A percentile compares a stretch with the other conserved stretches of the same genome.
These are phyloP conservation scores for Clarias pachynema DNA, from an alignment of 2,797 vertebrate species.

Conservation along the genomic window DNA sequence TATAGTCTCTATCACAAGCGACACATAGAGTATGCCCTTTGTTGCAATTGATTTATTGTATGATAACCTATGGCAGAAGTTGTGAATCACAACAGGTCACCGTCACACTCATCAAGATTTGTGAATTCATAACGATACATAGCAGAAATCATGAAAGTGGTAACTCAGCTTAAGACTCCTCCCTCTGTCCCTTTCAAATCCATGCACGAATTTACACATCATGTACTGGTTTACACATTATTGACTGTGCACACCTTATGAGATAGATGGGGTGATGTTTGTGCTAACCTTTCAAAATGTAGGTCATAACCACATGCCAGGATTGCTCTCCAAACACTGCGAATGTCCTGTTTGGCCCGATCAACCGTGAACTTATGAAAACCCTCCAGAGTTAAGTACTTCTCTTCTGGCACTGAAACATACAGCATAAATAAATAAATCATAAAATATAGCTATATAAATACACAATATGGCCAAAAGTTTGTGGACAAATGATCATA, in stretches of 20 bases:
- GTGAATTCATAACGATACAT: too few species aligned
- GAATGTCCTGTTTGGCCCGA: slow-evolving; percentile 95
- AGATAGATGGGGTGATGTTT: background rate
- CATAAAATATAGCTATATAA: background rate
- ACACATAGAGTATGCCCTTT: too few species aligned
- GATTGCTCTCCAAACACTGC: slow-evolving; percentile 95
- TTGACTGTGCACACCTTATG: background rate
- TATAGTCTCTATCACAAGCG: too few species aligned
- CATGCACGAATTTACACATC: background rate
- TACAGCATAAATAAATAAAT: background rate
- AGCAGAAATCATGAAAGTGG: too few species aligned
- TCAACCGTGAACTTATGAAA: slow-evolving; percentile 95
- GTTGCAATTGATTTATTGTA: too few species aligned
- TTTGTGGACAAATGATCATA: background rate
- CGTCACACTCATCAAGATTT: too few species aligned
- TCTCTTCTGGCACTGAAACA: slow-evolving; percentile 89
- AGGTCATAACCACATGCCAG: slow-evolving; percentile 95
- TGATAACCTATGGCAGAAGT: too few species aligned
- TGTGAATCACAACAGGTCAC: too few species aligned
- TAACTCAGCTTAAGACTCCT: background rate
- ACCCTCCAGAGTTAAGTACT: slow-evolving; percentile 93
- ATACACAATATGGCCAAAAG: background rate
- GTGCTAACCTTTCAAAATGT: slow-evolving; percentile 92
- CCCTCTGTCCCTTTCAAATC: background rate
- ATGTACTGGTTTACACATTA: background rate